Evolutionary conservation across 2,888 invertebrate species (phyloP).

Genomic region (Agriopis aurantiaria): DNA sequence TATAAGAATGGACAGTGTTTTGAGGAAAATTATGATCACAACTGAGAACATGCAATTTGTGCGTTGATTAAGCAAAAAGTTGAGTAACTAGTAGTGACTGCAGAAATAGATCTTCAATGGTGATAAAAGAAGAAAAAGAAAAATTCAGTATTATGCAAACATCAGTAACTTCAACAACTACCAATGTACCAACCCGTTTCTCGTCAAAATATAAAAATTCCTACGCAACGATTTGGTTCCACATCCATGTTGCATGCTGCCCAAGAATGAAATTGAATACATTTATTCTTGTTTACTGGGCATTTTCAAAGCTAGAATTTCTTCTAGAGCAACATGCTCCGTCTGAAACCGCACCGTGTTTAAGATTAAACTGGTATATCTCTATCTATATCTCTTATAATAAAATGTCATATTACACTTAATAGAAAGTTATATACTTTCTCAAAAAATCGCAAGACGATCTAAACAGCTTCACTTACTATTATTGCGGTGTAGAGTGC

Average conservation of each 20-base stretch:
- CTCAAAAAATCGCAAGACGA: conserved; percentile 56
- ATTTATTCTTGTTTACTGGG: too few relatives aligned
- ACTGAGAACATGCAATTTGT: not conserved
- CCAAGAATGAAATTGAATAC: too few relatives aligned
- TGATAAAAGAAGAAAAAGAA: not conserved
- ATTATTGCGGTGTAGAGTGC: conserved; percentile 67
- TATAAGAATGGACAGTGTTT: conserved; percentile 21
- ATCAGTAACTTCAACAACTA: not conserved
- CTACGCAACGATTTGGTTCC: too few relatives aligned
- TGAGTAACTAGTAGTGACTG: not conserved
- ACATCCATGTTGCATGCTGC: too few relatives aligned
- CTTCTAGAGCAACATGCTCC: too few relatives aligned
- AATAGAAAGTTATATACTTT: conserved; percentile 49
- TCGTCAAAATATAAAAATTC: too few relatives aligned
- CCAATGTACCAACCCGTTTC: not conserved
- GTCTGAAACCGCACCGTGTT: too few relatives aligned
- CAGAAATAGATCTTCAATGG: not conserved
- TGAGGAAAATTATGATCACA: conserved; percentile 1
- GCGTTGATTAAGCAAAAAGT: not conserved
- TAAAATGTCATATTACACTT: conserved; percentile 28
- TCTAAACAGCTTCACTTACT: conserved; percentile 54
- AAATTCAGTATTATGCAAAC: not conserved
- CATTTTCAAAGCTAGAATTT: too few relatives aligned
- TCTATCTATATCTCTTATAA: too few relatives aligned
- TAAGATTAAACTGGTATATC: too few relatives aligned